These are phyloP conservation scores for Bombus superbus DNA, from an alignment of 1,140 invertebrate genomes.

Conservation along the genomic window DNA sequence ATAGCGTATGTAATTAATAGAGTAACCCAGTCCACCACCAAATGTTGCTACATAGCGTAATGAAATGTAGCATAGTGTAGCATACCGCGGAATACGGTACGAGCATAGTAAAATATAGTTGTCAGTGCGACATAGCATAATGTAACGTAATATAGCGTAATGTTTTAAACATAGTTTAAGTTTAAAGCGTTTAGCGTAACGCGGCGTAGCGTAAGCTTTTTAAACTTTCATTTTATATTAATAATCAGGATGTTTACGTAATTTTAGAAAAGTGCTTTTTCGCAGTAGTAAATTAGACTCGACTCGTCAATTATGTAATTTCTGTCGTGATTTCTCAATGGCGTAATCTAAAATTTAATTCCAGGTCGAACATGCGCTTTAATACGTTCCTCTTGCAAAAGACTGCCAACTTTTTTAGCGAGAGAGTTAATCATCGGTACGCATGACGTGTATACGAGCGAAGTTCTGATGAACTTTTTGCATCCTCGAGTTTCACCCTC, in stretches of 20 bases:
- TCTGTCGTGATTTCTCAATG: neutral
- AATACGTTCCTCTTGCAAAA: neutral
- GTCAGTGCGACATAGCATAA: neutral
- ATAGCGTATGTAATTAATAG: neutral
- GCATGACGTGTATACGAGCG: neutral
- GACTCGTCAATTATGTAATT: neutral
- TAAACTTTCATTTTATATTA: neutral
- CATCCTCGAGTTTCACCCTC: conserved; percentile 51
- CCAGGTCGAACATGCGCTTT: neutral
- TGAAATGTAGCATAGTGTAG: neutral
- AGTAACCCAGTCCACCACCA: too few species aligned
- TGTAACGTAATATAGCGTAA: neutral
- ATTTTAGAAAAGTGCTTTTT: neutral
- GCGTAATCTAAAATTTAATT: neutral
- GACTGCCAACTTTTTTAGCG: neutral
- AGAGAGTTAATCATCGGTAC: neutral
- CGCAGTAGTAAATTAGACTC: neutral
- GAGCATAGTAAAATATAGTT: neutral
- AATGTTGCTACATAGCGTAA: neutral
- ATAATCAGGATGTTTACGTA: neutral
- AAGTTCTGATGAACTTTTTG: conserved; percentile 26
- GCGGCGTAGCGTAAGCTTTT: too few species aligned
- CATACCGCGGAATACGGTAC: neutral
- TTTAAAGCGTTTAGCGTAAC: too few species aligned
- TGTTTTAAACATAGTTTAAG: too few species aligned